Conservation (phyloP, 2,797 vertebrate genomes). For the Silurus lanzhouensis region DNA sequence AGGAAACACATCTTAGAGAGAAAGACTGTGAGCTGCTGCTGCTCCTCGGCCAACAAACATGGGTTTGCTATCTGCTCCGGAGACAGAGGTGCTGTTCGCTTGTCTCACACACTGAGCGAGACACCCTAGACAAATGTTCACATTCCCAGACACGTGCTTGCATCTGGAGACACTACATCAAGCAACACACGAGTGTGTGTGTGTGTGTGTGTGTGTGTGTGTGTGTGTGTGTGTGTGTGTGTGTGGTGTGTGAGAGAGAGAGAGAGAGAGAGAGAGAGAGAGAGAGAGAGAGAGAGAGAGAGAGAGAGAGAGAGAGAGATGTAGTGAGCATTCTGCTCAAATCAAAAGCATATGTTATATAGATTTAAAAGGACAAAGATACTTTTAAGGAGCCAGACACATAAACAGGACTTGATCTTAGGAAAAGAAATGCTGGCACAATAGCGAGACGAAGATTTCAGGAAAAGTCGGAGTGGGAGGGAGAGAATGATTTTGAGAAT, state of each 20-base stretch:
- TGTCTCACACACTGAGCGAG: constrained; percentile 10
- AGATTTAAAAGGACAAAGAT: constrained; percentile 23
- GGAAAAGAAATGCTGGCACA: constrained; percentile 29
- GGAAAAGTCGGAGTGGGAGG: neutral
- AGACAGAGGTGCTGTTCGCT: constrained; percentile 11
- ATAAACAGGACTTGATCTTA: constrained; percentile 23
- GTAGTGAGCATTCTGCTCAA: constrained; percentile 7
- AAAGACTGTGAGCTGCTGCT: constrained; percentile 20
- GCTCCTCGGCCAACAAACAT: constrained; percentile 18
- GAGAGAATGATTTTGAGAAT: constrained; percentile 12
- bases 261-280: neutral
- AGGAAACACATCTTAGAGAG: constrained; percentile 13
- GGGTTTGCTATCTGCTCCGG: neutral
- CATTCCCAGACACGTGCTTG: constrained; percentile 40
- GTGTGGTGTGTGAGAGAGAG: neutral
- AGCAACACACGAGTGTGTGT: neutral
- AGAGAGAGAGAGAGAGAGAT: neutral
- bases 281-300: neutral
- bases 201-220: no score
- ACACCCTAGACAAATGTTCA: constrained; percentile 29
- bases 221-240: no score
- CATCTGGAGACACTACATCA: constrained; percentile 26
- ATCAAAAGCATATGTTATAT: constrained; percentile 16
- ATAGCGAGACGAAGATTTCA: constrained; percentile 24
- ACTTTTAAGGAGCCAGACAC: constrained; percentile 20